Percentiles rank a stretch among this genome's conserved stretches.
phyloP scores from a whole-genome alignment of 2,113 vertebrate genomes.

The Lepus timidus region DNA sequence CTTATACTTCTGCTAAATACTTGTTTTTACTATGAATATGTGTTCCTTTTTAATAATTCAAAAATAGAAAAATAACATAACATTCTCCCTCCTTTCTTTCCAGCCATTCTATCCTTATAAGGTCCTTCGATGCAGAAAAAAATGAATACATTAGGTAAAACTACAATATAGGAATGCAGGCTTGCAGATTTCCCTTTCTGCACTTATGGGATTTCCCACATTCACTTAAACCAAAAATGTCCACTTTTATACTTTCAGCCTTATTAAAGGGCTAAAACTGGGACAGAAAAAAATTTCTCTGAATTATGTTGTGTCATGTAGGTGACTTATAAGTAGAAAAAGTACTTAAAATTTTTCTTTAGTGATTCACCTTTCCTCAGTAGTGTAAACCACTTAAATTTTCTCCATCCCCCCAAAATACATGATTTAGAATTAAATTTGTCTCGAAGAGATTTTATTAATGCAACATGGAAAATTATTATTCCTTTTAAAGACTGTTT shows the following conservation, averaged over 20 bases:
- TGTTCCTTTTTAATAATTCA: constrained; percentile 49
- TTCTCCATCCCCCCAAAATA: not conserved
- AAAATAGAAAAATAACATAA: constrained; percentile 42
- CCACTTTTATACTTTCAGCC: not conserved
- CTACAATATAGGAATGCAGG: not conserved
- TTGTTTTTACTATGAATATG: not conserved
- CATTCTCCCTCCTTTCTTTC: not conserved
- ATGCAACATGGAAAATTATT: constrained; percentile 19
- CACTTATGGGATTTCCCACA: not conserved
- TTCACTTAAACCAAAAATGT: not conserved
- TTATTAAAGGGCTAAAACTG: not conserved
- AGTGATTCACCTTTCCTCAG: not conserved
- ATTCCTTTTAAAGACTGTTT: constrained; percentile 27
- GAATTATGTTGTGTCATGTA: not conserved
- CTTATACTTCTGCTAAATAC: constrained; percentile 8
- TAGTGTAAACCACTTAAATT: constrained; percentile 40
- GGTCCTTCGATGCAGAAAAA: not conserved
- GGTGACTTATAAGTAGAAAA: constrained; percentile 6
- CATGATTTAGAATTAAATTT: constrained; percentile 48
- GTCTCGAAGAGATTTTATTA: constrained; percentile 35
- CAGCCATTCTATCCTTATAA: not conserved
- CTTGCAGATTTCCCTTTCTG: not conserved
- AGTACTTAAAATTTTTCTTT: not conserved
- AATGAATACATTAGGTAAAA: not conserved
- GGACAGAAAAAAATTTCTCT: not conserved